Evolutionary conservation across 1,140 invertebrate genomes (phyloP).

Genomic region (Adelges cooleyi): DNA sequence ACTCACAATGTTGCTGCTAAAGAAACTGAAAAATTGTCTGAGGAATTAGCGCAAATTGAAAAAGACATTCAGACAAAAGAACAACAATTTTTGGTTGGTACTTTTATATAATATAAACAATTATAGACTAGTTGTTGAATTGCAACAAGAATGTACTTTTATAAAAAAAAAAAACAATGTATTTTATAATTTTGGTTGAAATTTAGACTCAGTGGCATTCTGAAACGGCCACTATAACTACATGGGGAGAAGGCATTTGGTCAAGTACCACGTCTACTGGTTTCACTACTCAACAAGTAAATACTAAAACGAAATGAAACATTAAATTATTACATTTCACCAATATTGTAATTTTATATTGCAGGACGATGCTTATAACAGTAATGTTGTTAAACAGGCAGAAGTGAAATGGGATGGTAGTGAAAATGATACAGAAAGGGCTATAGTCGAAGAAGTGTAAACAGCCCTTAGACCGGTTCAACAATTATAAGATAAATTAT

Average conservation of each 20-base stretch:
- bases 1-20: constrained; percentile 19
- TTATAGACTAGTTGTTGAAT: too few species aligned
- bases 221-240: constrained; percentile 18
- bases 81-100: constrained; percentile 13
- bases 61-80: constrained; percentile 18
- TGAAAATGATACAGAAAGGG: constrained; percentile 6
- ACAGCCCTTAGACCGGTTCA: background rate
- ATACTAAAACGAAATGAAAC: background rate
- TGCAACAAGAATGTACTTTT: too few species aligned
- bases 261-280: constrained; percentile 17
- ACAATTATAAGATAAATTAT: background rate
- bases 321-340: background rate
- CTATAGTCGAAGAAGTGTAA: constrained; percentile 8
- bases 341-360: too few species aligned
- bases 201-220: constrained; percentile 24
- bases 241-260: constrained; percentile 18
- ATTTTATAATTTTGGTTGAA: too few species aligned
- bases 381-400: background rate
- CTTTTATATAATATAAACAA: background rate
- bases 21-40: constrained; percentile 21
- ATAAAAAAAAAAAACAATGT: too few species aligned
- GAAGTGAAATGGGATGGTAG: constrained; percentile 15
- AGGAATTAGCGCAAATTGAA: constrained; percentile 17
- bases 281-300: constrained; percentile 18
- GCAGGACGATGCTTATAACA: constrained; percentile 13